phyloP scores from a whole-genome alignment of 2,888 invertebrate species.

The Mythimna vitellina region DNA sequence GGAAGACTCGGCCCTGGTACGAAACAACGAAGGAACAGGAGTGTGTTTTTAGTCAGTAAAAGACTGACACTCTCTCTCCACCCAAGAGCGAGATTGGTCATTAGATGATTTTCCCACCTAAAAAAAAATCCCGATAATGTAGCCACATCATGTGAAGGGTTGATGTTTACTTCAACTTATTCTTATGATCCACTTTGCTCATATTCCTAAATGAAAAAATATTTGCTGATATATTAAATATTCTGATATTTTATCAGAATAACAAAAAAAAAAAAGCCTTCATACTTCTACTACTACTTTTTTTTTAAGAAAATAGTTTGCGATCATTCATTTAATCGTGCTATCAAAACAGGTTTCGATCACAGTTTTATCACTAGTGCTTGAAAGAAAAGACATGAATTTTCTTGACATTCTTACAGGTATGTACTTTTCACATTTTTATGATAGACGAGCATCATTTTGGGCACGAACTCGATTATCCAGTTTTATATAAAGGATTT shows the following conservation, averaged over 20 bases:
- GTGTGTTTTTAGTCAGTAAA: too few species aligned
- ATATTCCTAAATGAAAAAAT: background rate
- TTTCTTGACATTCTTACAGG: slow-evolving; percentile 23
- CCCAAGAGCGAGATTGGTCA: too few species aligned
- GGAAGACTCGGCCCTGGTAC: too few species aligned
- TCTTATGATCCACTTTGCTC: background rate
- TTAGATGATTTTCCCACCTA: too few species aligned
- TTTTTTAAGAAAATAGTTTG: slow-evolving; percentile 3
- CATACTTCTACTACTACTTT: slow-evolving; percentile 13
- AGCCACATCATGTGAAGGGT: background rate
- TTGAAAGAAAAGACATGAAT: slow-evolving; percentile 28
- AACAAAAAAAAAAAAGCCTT: slow-evolving; percentile 3
- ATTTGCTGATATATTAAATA: too few species aligned
- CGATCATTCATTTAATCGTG: slow-evolving; percentile 11
- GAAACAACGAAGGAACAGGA: too few species aligned
- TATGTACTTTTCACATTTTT: slow-evolving; percentile 21
- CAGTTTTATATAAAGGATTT: slow-evolving; percentile 27
- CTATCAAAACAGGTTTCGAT: slow-evolving; percentile 26
- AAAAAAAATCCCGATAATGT: too few species aligned
- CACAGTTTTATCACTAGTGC: slow-evolving; percentile 24
- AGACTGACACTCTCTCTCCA: too few species aligned
- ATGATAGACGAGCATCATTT: slow-evolving; percentile 37
- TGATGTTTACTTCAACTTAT: background rate
- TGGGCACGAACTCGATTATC: slow-evolving; percentile 47
- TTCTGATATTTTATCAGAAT: too few species aligned